Percentiles rank a stretch among this genome's conserved stretches.
Evolutionary conservation across 1,140 invertebrate species (phyloP).

Genomic region (Bombyx mandarina): DNA sequence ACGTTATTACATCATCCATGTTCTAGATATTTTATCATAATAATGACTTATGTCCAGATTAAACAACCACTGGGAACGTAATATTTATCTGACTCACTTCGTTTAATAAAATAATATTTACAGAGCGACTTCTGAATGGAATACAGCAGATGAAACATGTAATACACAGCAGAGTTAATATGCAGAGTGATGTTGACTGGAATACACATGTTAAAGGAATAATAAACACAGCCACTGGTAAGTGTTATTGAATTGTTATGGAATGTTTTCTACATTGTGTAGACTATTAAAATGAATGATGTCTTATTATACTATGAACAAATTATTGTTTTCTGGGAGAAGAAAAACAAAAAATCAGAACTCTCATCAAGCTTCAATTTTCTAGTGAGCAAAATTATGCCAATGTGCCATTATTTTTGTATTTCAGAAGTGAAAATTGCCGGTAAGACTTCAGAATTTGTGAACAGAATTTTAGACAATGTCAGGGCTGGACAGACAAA

Average conservation of each 20-base stretch:
- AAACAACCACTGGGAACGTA: too few species aligned
- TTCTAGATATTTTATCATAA: too few species aligned
- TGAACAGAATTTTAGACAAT: slow-evolving; percentile 60
- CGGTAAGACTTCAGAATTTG: slow-evolving; percentile 57
- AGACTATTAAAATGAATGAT: too few species aligned
- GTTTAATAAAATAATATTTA: slow-evolving; percentile 12
- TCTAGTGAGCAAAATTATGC: slow-evolving; percentile 1
- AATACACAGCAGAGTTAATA: slow-evolving; percentile 41
- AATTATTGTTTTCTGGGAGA: too few species aligned
- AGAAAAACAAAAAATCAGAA: too few species aligned
- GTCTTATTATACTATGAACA: too few species aligned
- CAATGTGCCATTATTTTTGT: slow-evolving; percentile 6
- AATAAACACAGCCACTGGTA: slow-evolving; percentile 54
- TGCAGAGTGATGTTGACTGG: slow-evolving; percentile 55
- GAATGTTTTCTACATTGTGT: too few species aligned
- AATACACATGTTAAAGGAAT: slow-evolving; percentile 39
- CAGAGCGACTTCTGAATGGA: slow-evolving; percentile 54
- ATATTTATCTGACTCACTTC: background rate
- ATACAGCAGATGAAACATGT: slow-evolving; percentile 59
- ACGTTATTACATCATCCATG: too few species aligned
- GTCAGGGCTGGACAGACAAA: slow-evolving; percentile 51
- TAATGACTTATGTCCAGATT: too few species aligned
- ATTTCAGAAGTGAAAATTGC: slow-evolving; percentile 59
- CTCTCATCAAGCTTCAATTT: background rate
- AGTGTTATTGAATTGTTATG: slow-evolving; percentile 2